A percentile compares a stretch with the other conserved stretches of the same genome.
These are phyloP conservation scores for Pachypeltis micranthus DNA, from an alignment of 1,140 invertebrate species.

Conservation along the genomic window DNA sequence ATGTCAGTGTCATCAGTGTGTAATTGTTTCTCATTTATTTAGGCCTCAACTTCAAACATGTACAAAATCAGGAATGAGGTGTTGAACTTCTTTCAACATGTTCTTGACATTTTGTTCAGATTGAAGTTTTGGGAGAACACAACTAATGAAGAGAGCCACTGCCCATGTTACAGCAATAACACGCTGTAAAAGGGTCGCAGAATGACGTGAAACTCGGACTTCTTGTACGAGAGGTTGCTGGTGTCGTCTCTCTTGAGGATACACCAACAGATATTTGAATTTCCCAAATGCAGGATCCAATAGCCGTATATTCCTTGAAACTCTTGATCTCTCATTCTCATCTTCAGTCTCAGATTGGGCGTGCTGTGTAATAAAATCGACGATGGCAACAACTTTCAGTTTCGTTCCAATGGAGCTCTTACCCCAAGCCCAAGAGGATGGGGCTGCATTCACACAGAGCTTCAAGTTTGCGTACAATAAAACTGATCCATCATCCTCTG, in stretches of 20 bases:
- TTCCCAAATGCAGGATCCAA: background rate
- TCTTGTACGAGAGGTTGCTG: background rate
- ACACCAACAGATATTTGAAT: background rate
- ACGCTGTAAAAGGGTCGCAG: background rate
- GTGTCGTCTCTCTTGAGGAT: background rate
- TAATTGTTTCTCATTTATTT: too few species aligned
- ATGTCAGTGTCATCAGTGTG: too few species aligned
- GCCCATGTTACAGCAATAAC: background rate
- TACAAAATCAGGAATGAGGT: too few species aligned
- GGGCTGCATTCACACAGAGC: background rate
- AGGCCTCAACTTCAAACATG: too few species aligned
- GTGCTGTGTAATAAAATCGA: background rate
- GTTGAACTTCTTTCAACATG: too few species aligned
- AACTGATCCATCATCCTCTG: background rate
- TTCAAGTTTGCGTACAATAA: background rate
- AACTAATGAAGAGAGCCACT: background rate
- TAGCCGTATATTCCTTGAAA: background rate
- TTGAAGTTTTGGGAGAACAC: background rate
- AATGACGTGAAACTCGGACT: background rate
- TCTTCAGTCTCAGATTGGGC: background rate
- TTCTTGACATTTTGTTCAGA: too few species aligned
- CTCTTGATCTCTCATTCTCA: background rate
- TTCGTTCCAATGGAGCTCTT: background rate
- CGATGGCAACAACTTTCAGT: background rate
- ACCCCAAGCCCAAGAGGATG: background rate